Percentiles rank a stretch among this genome's conserved stretches.
Conservation (phyloP, 2,797 vertebrate species). For the Octomys mimax region DNA sequence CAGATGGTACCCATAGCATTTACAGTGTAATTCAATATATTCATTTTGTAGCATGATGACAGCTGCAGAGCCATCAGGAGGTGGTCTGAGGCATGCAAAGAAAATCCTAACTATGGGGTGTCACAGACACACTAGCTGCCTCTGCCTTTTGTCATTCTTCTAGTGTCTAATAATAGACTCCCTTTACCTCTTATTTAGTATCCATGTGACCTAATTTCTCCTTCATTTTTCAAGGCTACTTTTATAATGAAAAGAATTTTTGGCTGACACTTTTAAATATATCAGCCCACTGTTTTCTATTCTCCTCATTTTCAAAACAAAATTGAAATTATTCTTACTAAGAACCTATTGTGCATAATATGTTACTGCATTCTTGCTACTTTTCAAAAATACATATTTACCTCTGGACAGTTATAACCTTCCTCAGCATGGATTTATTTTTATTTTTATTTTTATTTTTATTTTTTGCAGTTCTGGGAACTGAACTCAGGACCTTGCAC, state of each 20-base stretch:
- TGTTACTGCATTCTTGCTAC: not conserved
- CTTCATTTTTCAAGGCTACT: constrained; percentile 55
- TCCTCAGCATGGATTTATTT: not conserved
- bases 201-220: constrained; percentile 41
- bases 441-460: too few relatives aligned
- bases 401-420: not conserved
- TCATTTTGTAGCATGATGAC: too few relatives aligned
- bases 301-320: constrained; percentile 44
- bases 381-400: constrained; percentile 45
- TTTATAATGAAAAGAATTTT: constrained; percentile 34
- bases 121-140: too few relatives aligned
- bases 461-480: too few relatives aligned
- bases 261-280: constrained; percentile 40
- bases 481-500: too few relatives aligned
- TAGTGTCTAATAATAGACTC: not conserved
- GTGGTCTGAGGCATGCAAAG: too few relatives aligned
- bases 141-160: not conserved
- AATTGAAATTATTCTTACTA: constrained; percentile 52
- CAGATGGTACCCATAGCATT: too few relatives aligned
- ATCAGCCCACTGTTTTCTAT: not conserved
- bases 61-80: too few relatives aligned
- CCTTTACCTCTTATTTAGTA: not conserved
- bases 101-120: too few relatives aligned
- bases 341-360: not conserved
- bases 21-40: too few relatives aligned